A percentile compares a stretch with the other conserved stretches of the same genome.
phyloP scores from a whole-genome alignment of 2,113 vertebrate genomes.

The Thalassarche chlororhynchos region DNA sequence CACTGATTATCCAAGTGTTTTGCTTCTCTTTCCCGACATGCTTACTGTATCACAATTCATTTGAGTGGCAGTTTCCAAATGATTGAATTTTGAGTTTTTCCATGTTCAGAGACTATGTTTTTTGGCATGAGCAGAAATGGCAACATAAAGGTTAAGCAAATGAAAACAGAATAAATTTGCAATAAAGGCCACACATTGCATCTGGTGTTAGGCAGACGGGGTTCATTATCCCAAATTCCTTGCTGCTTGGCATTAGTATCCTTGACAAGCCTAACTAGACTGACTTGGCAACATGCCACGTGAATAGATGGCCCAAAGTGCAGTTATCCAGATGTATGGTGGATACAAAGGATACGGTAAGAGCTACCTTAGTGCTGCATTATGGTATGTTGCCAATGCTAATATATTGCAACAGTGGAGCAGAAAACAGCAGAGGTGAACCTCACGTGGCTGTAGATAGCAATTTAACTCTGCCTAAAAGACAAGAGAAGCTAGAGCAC shows the following conservation, averaged over 20 bases:
- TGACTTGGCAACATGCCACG: not conserved
- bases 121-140: slow-evolving; percentile 3
- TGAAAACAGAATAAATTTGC: slow-evolving; percentile 34
- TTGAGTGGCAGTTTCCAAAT: not conserved
- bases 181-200: not conserved
- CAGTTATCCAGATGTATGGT: not conserved
- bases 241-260: not conserved
- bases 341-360: not conserved
- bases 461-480: not conserved
- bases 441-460: not conserved
- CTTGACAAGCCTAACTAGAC: slow-evolving; percentile 16
- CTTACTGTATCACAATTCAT: not conserved
- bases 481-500: not conserved
- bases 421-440: not conserved
- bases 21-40: not conserved
- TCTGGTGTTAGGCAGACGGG: not conserved
- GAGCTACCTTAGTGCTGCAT: not conserved
- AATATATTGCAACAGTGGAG: not conserved
- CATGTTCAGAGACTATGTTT: not conserved
- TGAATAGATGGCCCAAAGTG: not conserved
- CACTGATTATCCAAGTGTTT: not conserved
- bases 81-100: not conserved
- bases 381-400: not conserved
- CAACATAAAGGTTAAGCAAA: slow-evolving; percentile 53
- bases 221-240: slow-evolving; percentile 24